A percentile compares a stretch with the other conserved stretches of the same genome.
phyloP scores from a whole-genome alignment of 2,888 invertebrate species.

The Phrixothrix hirtus region DNA sequence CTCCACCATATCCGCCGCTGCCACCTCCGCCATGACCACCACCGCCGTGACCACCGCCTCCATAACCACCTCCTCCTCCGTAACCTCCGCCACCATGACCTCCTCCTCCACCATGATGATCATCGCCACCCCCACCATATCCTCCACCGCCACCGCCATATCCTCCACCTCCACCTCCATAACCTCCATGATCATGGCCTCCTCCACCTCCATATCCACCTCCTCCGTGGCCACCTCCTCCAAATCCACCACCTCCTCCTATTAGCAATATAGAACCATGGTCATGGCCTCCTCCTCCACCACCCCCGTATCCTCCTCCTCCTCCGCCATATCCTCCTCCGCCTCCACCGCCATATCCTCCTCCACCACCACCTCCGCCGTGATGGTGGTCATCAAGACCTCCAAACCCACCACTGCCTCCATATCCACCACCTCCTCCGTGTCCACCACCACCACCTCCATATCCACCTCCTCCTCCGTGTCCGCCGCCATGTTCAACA shows the following conservation, averaged over 20 bases:
- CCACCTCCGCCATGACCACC: too few relatives aligned
- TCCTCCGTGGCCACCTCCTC: slow-evolving; percentile 42
- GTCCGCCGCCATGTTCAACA: background rate
- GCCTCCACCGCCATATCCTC: slow-evolving; percentile 19
- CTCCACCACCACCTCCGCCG: slow-evolving; percentile 41
- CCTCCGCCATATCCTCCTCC: slow-evolving; percentile 15
- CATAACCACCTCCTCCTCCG: slow-evolving; percentile 19
- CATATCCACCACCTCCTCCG: too few relatives aligned
- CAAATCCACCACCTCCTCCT: slow-evolving; percentile 45
- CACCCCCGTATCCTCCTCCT: slow-evolving; percentile 22
- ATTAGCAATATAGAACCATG: slow-evolving; percentile 18
- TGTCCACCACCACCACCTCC: slow-evolving; percentile 18
- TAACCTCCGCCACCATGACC: slow-evolving; percentile 37
- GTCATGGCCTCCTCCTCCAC: slow-evolving; percentile 2
- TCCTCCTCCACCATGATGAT: slow-evolving; percentile 24
- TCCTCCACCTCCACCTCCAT: slow-evolving; percentile 28
- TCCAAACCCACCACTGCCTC: slow-evolving; percentile 45
- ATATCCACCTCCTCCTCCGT: slow-evolving; percentile 17
- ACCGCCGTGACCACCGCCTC: slow-evolving; percentile 16
- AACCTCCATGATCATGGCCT: slow-evolving; percentile 32
- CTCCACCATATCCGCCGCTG: slow-evolving; percentile 37
- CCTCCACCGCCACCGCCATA: slow-evolving; percentile 41
- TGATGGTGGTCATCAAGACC: slow-evolving; percentile 18
- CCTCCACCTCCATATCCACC: slow-evolving; percentile 38
- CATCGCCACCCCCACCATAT: slow-evolving; percentile 17